These are phyloP conservation scores for Polypterus senegalus DNA, from an alignment of 2,113 vertebrate genomes.

Conservation along the genomic window DNA sequence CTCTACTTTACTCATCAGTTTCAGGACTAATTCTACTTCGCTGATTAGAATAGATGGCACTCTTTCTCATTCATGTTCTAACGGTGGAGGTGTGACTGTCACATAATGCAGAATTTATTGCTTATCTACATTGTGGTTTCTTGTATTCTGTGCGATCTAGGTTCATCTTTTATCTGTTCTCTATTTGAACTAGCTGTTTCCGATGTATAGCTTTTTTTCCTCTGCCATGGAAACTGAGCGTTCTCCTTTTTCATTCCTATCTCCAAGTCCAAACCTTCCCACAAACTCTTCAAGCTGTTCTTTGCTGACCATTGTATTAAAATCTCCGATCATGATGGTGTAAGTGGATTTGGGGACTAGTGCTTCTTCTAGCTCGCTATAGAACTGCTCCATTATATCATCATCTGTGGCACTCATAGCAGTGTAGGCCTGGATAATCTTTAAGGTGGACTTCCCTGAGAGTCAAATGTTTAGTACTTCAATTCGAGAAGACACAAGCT, in stretches of 20 bases:
- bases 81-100: too few species aligned
- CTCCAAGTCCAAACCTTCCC: neutral
- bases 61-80: too few species aligned
- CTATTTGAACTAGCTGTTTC: neutral
- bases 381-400: neutral
- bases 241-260: neutral
- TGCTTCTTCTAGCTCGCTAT: neutral
- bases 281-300: neutral
- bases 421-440: neutral
- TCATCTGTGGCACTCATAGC: neutral
- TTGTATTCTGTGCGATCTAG: neutral
- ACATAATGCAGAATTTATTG: too few species aligned
- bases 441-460: neutral
- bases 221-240: neutral
- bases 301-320: neutral
- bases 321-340: neutral
- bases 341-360: neutral
- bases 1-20: too few species aligned
- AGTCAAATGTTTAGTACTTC: neutral
- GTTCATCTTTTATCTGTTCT: neutral
- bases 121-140: too few species aligned
- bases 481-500: neutral
- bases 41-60: too few species aligned
- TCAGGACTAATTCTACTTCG: too few species aligned
- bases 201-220: neutral